Evolutionary conservation across 2,797 vertebrate species (phyloP), one percentile per base, ranked within the genome.

Genomic region (Spatula clypeata): DNA sequence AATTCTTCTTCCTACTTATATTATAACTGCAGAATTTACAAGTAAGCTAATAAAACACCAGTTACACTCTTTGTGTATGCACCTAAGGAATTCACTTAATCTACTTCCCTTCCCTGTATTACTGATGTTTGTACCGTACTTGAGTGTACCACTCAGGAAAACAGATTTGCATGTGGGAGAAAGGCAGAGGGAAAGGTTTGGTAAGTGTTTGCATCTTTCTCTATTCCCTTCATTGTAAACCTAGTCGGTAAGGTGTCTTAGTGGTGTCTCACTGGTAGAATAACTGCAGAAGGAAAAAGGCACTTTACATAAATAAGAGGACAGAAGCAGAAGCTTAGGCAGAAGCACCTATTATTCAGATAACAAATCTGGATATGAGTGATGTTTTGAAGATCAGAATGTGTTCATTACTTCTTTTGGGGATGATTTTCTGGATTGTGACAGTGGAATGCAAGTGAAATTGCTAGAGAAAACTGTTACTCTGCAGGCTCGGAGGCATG

Each of bases 271-370:
- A 75, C 34, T 82, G 79, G 23, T 58, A 67, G 49, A 86, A 51
- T 45, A 93, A 94, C 45, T 77, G 62, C 44, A 87, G 64, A 72
- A 93, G 69, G 67, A 60, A 72, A 89, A 87, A 83, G 40, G 24
- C 67, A 61, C 71, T 93, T 79, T 49, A 85, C 13, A 67, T 76
- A 61, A 92, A 88, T 7, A 57, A 36, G 55, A 89, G 47, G n/a
- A 36, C 29, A 77, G 58, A 24, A 85, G 51, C 45, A 87, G 38
- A 69, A 73, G 19, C 2, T 47, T 55, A 91, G 34, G 31, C 18
- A 90, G 75, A 92, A 71, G 45, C 8, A 62, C 47, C 58, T 75
- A 38, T 71, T 79, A 62, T 67, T 79, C 36, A 77, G 17, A 36
- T 75, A 92, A 69, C 13, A 67, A 57, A 69, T 77, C 27, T 65